phyloP scores from a whole-genome alignment of 2,113 vertebrate species.

The Cettia cetti region DNA sequence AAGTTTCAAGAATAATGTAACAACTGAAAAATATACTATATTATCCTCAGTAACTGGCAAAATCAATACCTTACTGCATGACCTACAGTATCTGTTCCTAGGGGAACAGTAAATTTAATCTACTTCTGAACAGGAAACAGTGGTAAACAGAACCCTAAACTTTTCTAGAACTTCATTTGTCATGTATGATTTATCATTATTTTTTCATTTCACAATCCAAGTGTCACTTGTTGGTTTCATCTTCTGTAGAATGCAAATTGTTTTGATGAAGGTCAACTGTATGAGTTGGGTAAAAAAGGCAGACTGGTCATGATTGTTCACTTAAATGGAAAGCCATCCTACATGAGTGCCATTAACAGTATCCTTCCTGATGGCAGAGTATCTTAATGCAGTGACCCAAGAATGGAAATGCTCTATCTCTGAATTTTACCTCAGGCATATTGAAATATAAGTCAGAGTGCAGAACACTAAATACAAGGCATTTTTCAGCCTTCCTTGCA shows the following conservation, averaged over 20 bases:
- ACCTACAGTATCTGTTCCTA: background rate
- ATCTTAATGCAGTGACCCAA: background rate
- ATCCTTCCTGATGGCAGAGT: background rate
- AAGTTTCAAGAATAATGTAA: background rate
- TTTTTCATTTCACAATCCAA: background rate
- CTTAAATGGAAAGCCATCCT: background rate
- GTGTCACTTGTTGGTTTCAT: background rate
- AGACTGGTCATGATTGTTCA: background rate
- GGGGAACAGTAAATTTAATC: background rate
- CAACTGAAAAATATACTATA: background rate
- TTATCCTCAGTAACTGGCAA: conserved; percentile 9
- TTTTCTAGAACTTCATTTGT: conserved; percentile 31
- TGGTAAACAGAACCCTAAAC: background rate
- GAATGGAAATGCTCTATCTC: background rate
- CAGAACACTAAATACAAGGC: background rate
- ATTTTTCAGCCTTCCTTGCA: background rate
- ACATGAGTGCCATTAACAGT: background rate
- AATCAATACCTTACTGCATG: background rate
- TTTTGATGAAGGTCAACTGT: conserved; percentile 39
- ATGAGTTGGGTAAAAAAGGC: background rate
- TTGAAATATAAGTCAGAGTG: background rate
- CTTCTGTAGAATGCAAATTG: conserved; percentile 14
- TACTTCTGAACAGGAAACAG: background rate
- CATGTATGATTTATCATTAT: background rate
- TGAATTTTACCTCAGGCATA: background rate